phyloP scores from a whole-genome alignment of 2,113 vertebrate genomes.

The Gallinago jamesoni region DNA sequence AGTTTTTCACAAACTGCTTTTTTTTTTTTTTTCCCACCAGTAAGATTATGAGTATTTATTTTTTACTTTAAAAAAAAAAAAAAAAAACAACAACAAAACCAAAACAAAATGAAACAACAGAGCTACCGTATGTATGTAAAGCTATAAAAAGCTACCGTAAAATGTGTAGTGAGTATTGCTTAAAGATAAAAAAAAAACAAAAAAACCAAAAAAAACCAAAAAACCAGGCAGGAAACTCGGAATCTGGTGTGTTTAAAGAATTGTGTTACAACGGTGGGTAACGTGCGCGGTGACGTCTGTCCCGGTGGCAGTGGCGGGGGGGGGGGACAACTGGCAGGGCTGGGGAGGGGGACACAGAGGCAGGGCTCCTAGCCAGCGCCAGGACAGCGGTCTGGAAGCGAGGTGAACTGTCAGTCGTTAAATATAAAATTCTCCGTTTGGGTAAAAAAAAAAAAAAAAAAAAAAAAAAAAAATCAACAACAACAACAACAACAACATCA shows the following conservation, averaged over 20 bases:
- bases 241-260: conserved; percentile 80
- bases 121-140: conserved; percentile 76
- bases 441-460: not conserved
- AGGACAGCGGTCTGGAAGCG: conserved; percentile 46
- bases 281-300: conserved; percentile 33
- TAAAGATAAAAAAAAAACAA: conserved; percentile 50
- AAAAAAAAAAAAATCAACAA: not conserved
- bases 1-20: conserved; percentile 84
- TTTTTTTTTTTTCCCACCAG: conserved; percentile 79
- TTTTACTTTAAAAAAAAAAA: conserved; percentile 72
- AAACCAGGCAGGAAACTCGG: conserved; percentile 80
- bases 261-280: conserved; percentile 66
- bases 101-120: conserved; percentile 72
- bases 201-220: not conserved
- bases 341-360: not conserved
- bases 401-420: conserved; percentile 33
- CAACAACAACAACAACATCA: not conserved
- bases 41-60: conserved; percentile 86
- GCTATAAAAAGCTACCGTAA: conserved; percentile 84
- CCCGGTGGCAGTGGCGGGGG: conserved; percentile 1
- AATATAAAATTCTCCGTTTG: conserved; percentile 61
- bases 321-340: not conserved
- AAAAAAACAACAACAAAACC: conserved; percentile 57
- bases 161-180: conserved; percentile 87
- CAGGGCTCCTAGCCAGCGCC: conserved; percentile 24